phyloP scores from a whole-genome alignment of 64 coral and sea anemone species.

The Pachyseris speciosa region DNA sequence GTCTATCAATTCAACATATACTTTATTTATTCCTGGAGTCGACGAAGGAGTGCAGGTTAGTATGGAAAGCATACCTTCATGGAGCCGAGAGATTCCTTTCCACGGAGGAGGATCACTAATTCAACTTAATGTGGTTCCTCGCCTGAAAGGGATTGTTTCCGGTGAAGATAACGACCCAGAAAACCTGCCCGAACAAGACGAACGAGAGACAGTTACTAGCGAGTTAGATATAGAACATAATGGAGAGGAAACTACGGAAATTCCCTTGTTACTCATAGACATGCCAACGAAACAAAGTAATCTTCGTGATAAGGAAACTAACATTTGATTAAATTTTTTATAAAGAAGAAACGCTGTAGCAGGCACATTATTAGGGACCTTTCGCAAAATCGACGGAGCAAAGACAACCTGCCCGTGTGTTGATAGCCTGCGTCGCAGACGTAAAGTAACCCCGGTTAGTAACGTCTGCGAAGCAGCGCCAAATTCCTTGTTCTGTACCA shows the following conservation, averaged over 20 bases:
- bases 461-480: too few relatives aligned
- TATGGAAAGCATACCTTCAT: conserved; percentile 57
- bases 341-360: neutral
- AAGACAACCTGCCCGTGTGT: too few relatives aligned
- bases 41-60: conserved; percentile 66
- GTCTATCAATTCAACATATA: conserved; percentile 50
- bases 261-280: neutral
- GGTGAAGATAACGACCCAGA: conserved; percentile 16
- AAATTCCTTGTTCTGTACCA: too few relatives aligned
- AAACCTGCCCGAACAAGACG: neutral
- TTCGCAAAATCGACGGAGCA: too few relatives aligned
- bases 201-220: conserved; percentile 10
- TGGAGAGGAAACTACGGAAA: neutral
- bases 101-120: conserved; percentile 13
- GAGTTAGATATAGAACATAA: neutral
- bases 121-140: conserved; percentile 41
- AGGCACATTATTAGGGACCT: neutral
- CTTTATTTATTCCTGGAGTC: conserved; percentile 53
- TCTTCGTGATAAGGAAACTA: neutral
- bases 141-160: neutral
- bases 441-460: too few relatives aligned
- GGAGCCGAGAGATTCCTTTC: neutral
- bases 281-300: neutral
- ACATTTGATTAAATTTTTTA: neutral
- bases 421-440: too few relatives aligned